Evolutionary conservation across 1,140 invertebrate genomes (phyloP).

Genomic region (Oryctes rhinoceros): DNA sequence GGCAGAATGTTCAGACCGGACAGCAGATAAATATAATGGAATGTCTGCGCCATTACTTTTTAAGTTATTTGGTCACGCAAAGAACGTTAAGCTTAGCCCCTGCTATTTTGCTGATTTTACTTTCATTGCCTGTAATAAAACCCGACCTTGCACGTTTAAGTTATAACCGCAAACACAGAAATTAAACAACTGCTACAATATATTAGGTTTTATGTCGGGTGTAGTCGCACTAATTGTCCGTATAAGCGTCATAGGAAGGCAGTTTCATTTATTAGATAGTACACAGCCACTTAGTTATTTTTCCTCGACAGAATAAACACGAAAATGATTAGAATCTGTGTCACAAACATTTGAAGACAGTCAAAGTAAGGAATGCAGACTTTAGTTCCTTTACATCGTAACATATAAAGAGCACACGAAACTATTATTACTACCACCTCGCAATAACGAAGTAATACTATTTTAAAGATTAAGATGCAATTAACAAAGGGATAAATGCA

Average conservation of each 20-base stretch:
- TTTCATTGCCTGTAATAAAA: constrained; percentile 30
- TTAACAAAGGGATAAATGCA: too few relatives aligned
- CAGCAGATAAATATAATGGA: constrained; percentile 28
- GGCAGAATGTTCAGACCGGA: not conserved
- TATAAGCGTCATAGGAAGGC: not conserved
- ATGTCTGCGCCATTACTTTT: constrained; percentile 28
- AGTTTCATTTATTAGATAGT: constrained; percentile 11
- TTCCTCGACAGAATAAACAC: not conserved
- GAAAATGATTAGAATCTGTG: too few relatives aligned
- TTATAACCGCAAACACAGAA: constrained; percentile 10
- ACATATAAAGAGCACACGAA: too few relatives aligned
- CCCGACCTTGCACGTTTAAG: constrained; percentile 12
- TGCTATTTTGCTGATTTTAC: constrained; percentile 25
- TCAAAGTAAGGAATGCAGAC: too few relatives aligned
- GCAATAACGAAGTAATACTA: too few relatives aligned
- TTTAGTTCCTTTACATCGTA: too few relatives aligned
- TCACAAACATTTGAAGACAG: too few relatives aligned
- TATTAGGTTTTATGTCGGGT: not conserved
- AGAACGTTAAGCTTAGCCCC: constrained; percentile 12
- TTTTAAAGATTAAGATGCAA: too few relatives aligned
- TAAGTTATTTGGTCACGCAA: constrained; percentile 20
- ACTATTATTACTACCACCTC: too few relatives aligned
- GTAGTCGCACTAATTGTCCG: not conserved
- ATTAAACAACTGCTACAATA: constrained; percentile 26
- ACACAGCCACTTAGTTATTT: not conserved